Percentiles rank a stretch among this genome's conserved stretches.
These are phyloP conservation scores for Sylvia atricapilla DNA, from an alignment of 2,113 vertebrate genomes.

Conservation along the genomic window DNA sequence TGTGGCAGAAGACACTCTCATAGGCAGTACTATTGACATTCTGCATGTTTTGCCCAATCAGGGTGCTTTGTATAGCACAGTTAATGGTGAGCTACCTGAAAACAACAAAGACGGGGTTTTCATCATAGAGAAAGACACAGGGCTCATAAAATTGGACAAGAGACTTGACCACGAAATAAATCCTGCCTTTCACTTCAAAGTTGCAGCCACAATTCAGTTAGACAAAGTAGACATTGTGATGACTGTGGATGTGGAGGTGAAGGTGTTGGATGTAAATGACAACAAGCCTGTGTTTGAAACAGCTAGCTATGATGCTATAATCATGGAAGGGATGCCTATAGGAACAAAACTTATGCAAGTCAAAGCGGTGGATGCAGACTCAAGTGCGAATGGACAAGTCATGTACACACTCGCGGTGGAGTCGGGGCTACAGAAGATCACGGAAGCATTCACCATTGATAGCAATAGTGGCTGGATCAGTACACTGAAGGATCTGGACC, in stretches of 20 bases:
- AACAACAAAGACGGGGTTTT: slow-evolving; percentile 88
- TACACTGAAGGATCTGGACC: slow-evolving; percentile 88
- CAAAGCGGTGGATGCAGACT: slow-evolving; percentile 85
- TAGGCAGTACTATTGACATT: slow-evolving; percentile 86
- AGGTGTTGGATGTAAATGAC: slow-evolving; percentile 91
- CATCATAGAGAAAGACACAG: slow-evolving; percentile 87
- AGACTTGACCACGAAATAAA: slow-evolving; percentile 86
- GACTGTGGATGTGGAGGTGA: slow-evolving; percentile 86
- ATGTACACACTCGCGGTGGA: slow-evolving; percentile 84
- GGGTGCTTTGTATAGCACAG: slow-evolving; percentile 75
- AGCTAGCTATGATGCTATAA: slow-evolving; percentile 81
- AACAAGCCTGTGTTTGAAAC: slow-evolving; percentile 92
- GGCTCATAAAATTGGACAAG: slow-evolving; percentile 90
- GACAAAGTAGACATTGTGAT: slow-evolving; percentile 85
- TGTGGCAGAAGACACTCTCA: slow-evolving; percentile 83
- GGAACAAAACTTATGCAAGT: slow-evolving; percentile 90
- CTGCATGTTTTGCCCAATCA: slow-evolving; percentile 79
- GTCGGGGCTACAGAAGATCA: slow-evolving; percentile 71
- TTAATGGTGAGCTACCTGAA: slow-evolving; percentile 84
- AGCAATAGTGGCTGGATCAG: slow-evolving; percentile 95
- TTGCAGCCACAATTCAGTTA: slow-evolving; percentile 81
- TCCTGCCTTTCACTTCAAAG: slow-evolving; percentile 86
- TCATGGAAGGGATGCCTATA: slow-evolving; percentile 90
- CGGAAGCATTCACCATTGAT: slow-evolving; percentile 84
- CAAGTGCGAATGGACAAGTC: slow-evolving; percentile 92